Conservation (phyloP, 2,113 vertebrate species). For the Lagopus muta region DNA sequence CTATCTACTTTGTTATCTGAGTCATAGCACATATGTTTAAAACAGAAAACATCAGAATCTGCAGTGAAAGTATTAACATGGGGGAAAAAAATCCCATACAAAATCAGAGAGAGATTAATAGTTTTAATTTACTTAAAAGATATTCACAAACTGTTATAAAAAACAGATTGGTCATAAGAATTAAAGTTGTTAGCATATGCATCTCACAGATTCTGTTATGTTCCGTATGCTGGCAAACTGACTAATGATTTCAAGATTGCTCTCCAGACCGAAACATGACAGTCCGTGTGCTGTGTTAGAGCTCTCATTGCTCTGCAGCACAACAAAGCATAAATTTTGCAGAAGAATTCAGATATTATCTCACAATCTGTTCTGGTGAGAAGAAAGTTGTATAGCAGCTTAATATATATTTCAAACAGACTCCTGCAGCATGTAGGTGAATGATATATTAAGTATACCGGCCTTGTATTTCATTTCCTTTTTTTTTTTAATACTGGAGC, state of each 20-base stretch:
- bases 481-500: background rate
- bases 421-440: background rate
- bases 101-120: constrained; percentile 42
- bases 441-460: background rate
- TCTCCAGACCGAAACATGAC: constrained; percentile 41
- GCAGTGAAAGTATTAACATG: background rate
- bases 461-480: background rate
- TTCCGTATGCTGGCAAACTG: constrained; percentile 46
- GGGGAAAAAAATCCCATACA: background rate
- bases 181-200: constrained; percentile 49
- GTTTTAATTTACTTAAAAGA: constrained; percentile 38
- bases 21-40: background rate
- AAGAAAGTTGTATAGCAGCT: constrained; percentile 1
- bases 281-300: constrained; percentile 18
- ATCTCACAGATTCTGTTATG: constrained; percentile 29
- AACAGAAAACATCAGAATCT: constrained; percentile 18
- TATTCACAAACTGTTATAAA: constrained; percentile 42
- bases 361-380: background rate
- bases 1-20: background rate
- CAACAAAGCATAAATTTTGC: constrained; percentile 27
- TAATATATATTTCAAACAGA: constrained; percentile 11
- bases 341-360: constrained; percentile 30
- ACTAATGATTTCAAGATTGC: constrained; percentile 33
- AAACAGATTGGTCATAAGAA: constrained; percentile 24
- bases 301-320: constrained; percentile 11